phyloP scores from a whole-genome alignment of 2,797 vertebrate genomes.

The Gymnothorax reevesii region DNA sequence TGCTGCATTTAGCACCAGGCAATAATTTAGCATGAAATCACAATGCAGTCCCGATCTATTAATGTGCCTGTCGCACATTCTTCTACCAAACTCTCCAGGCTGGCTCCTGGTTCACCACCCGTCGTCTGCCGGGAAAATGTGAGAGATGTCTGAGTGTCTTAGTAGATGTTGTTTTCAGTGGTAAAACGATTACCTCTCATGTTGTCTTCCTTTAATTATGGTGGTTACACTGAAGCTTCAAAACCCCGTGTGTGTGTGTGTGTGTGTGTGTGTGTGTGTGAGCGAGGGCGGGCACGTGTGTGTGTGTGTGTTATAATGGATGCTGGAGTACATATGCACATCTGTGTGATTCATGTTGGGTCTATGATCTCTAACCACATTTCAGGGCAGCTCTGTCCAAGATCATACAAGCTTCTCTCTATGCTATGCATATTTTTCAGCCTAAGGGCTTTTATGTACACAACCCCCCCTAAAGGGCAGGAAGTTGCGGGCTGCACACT shows the following conservation, averaged over 20 bases:
- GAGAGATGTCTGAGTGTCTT: constrained; percentile 4
- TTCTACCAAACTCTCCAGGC: constrained; percentile 33
- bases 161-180: neutral
- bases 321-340: too few species aligned
- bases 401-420: neutral
- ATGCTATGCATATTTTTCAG: neutral
- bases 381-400: neutral
- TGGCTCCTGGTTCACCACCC: constrained; percentile 13
- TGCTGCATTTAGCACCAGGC: constrained; percentile 23
- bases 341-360: neutral
- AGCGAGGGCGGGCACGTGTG: neutral
- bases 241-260: constrained; percentile 18
- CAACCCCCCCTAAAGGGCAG: constrained; percentile 32
- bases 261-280: neutral
- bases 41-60: neutral
- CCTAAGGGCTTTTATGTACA: constrained; percentile 44
- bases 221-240: neutral
- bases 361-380: neutral
- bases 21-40: constrained; percentile 19
- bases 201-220: constrained; percentile 1
- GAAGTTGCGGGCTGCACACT: constrained; percentile 44
- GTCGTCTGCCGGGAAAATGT: constrained; percentile 33
- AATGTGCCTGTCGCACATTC: neutral
- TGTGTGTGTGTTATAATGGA: neutral
- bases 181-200: constrained; percentile 10